Percentiles rank a stretch among this genome's conserved stretches.
These are phyloP conservation scores for Malthinus seriepunctatus DNA, from an alignment of 2,888 invertebrate genomes.

Conservation along the genomic window DNA sequence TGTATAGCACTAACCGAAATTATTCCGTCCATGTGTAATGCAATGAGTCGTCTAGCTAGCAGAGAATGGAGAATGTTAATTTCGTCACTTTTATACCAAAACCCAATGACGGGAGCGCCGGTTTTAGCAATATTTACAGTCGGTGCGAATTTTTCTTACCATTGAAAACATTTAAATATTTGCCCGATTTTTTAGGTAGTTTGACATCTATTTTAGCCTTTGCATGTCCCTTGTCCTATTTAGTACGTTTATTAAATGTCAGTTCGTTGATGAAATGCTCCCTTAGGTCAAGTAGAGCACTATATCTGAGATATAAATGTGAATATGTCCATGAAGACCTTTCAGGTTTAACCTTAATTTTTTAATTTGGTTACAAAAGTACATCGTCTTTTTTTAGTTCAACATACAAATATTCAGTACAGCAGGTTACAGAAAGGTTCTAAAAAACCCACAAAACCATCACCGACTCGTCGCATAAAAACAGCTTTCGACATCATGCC, in stretches of 20 bases:
- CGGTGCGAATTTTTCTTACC: slow-evolving; percentile 48
- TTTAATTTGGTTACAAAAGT: too few relatives aligned
- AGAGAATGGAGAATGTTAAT: slow-evolving; percentile 67
- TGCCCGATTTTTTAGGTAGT: slow-evolving; percentile 57
- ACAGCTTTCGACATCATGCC: slow-evolving; percentile 39
- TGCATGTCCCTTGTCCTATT: slow-evolving; percentile 64
- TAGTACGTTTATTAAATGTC: slow-evolving; percentile 64
- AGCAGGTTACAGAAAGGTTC: slow-evolving; percentile 41
- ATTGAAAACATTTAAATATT: background rate
- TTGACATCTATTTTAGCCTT: slow-evolving; percentile 66
- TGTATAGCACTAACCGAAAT: slow-evolving; percentile 66
- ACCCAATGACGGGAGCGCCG: slow-evolving; percentile 64
- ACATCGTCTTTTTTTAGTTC: slow-evolving; percentile 25
- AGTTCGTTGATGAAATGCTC: slow-evolving; percentile 56
- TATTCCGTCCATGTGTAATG: slow-evolving; percentile 60
- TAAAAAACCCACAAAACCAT: slow-evolving; percentile 13
- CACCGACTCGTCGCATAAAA: slow-evolving; percentile 29
- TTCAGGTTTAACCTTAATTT: slow-evolving; percentile 15
- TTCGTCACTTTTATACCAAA: slow-evolving; percentile 63
- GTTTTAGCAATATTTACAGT: slow-evolving; percentile 67
- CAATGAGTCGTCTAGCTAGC: slow-evolving; percentile 61
- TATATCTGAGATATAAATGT: slow-evolving; percentile 61
- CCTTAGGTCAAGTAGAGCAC: slow-evolving; percentile 43
- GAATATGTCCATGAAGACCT: slow-evolving; percentile 48
- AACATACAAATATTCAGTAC: slow-evolving; percentile 43